Percentiles rank a stretch among this genome's conserved stretches.
phyloP scores from a whole-genome alignment of 2,888 invertebrate genomes.

The Tiliacea citrago region DNA sequence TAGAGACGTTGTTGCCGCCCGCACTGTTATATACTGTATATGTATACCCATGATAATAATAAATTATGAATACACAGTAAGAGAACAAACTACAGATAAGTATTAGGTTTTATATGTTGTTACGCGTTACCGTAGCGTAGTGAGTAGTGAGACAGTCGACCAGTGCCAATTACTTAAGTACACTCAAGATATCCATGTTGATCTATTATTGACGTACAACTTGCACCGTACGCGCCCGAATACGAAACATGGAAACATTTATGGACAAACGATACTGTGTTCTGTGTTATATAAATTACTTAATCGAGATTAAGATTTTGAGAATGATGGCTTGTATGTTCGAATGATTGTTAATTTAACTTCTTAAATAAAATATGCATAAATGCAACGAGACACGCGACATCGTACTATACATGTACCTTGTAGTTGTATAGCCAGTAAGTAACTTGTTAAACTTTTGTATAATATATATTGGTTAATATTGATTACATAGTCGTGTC shows the following conservation, averaged over 20 bases:
- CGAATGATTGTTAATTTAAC: slow-evolving; percentile 26
- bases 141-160: slow-evolving; percentile 18
- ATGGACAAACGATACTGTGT: not conserved
- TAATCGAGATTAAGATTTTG: slow-evolving; percentile 17
- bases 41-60: slow-evolving; percentile 52
- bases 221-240: slow-evolving; percentile 2
- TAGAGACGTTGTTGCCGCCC: slow-evolving; percentile 35
- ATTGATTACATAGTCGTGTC: slow-evolving; percentile 63
- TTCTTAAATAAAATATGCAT: slow-evolving; percentile 21
- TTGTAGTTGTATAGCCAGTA: slow-evolving; percentile 1
- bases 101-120: slow-evolving; percentile 68
- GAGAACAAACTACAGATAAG: slow-evolving; percentile 57
- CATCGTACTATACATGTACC: slow-evolving; percentile 1
- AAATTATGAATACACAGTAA: slow-evolving; percentile 52
- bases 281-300: slow-evolving; percentile 1
- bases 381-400: slow-evolving; percentile 34
- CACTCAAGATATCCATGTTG: not conserved
- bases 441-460: slow-evolving; percentile 57
- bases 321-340: slow-evolving; percentile 2
- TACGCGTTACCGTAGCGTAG: slow-evolving; percentile 52
- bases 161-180: slow-evolving; percentile 66
- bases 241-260: not conserved
- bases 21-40: slow-evolving; percentile 13
- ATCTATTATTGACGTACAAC: not conserved
- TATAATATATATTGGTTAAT: slow-evolving; percentile 50